Percentiles rank a stretch among this genome's conserved stretches.
Conservation (phyloP, 2,113 vertebrate species). For the Hippocampus barbouri region DNA sequence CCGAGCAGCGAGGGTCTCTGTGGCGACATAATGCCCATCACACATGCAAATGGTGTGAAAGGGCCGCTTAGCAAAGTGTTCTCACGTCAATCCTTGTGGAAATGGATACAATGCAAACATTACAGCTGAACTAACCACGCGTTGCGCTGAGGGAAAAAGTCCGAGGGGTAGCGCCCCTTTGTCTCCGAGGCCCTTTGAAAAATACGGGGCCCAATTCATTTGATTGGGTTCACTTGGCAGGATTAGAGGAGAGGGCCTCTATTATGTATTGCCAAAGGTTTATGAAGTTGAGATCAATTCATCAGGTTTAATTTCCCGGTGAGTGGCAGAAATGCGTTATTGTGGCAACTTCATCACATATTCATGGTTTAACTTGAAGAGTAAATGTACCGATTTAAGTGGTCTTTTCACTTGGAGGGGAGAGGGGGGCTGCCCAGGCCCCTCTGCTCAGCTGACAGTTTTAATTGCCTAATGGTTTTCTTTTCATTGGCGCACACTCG, state of each 20-base stretch:
- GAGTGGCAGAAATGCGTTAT: slow-evolving; percentile 97
- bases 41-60: slow-evolving; percentile 99
- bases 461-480: slow-evolving; percentile 85
- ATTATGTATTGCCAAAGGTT: slow-evolving; percentile 91
- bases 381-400: slow-evolving; percentile 99
- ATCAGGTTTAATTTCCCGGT: slow-evolving; percentile 99
- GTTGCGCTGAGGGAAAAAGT: slow-evolving; percentile 95
- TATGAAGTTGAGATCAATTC: slow-evolving; percentile 99
- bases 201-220: slow-evolving; percentile 94
- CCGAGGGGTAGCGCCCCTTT: slow-evolving; percentile 82
- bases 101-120: slow-evolving; percentile 99
- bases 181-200: slow-evolving; percentile 83
- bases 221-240: slow-evolving; percentile 97
- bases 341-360: slow-evolving; percentile 99
- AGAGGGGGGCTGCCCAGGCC: slow-evolving; percentile 57
- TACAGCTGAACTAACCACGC: slow-evolving; percentile 97
- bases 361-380: slow-evolving; percentile 99
- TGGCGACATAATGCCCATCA: slow-evolving; percentile 97
- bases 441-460: slow-evolving; percentile 96
- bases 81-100: slow-evolving; percentile 99
- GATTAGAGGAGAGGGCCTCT: slow-evolving; percentile 88
- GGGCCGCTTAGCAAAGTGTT: slow-evolving; percentile 99
- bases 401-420: slow-evolving; percentile 78
- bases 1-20: slow-evolving; percentile 93
- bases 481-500: slow-evolving; percentile 60